phyloP scores from a whole-genome alignment of 2,888 invertebrate species.

The Pyrocoelia pectoralis region DNA sequence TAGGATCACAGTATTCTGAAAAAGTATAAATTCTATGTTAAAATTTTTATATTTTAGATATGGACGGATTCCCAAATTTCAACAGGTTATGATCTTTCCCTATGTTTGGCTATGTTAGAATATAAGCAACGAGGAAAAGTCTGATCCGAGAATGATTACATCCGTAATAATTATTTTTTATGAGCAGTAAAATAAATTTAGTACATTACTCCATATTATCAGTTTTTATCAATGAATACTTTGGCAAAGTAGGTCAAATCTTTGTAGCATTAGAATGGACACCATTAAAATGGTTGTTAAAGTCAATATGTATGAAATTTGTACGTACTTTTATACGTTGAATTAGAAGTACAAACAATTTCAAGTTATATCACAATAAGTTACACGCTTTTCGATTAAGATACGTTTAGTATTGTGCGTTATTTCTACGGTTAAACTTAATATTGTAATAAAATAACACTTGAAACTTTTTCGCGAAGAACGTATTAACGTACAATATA shows the following conservation, averaged over 20 bases:
- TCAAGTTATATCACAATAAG: slow-evolving; percentile 37
- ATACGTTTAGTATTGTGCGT: slow-evolving; percentile 48
- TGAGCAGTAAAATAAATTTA: too few species aligned
- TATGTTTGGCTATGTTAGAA: not conserved
- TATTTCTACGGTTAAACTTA: slow-evolving; percentile 29
- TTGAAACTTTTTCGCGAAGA: slow-evolving; percentile 11
- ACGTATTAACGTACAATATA: slow-evolving; percentile 11
- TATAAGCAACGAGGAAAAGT: not conserved
- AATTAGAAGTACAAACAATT: slow-evolving; percentile 27
- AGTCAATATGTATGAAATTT: slow-evolving; percentile 1
- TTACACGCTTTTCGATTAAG: slow-evolving; percentile 36
- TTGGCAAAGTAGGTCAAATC: slow-evolving; percentile 29
- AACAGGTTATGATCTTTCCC: not conserved
- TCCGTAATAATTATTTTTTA: too few species aligned
- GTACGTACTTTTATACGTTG: slow-evolving; percentile 31
- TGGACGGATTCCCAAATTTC: not conserved
- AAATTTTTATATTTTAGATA: not conserved
- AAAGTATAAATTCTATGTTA: slow-evolving; percentile 1
- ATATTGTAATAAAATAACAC: slow-evolving; percentile 10
- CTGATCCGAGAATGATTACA: too few species aligned
- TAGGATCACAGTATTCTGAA: slow-evolving; percentile 34
- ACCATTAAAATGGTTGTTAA: slow-evolving; percentile 24
- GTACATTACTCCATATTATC: not conserved
- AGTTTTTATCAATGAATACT: slow-evolving; percentile 16
- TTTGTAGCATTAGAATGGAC: slow-evolving; percentile 15